Conservation (phyloP, 92 coral and sea anemone species). For the Anthopleura xanthogrammica region DNA sequence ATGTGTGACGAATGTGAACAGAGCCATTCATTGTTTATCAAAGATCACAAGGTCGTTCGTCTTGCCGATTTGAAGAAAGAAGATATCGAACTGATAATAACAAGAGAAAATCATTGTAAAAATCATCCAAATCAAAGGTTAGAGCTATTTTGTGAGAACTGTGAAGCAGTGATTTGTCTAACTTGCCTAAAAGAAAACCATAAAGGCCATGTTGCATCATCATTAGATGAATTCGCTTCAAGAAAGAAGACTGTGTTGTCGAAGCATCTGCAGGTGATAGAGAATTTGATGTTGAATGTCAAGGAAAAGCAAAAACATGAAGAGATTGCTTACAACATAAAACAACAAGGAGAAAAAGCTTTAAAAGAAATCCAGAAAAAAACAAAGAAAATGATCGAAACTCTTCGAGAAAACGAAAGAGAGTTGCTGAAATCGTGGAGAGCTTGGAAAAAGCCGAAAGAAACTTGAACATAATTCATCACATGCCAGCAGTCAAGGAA, state of each 20-base stretch:
- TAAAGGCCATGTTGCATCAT: not conserved
- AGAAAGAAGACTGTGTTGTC: not conserved
- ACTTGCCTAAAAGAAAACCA: not conserved
- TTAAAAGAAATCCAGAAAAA: not conserved
- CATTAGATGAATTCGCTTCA: not conserved
- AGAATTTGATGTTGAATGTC: not conserved
- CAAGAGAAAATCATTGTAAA: not conserved
- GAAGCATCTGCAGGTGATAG: not conserved
- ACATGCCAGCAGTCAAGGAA: not conserved
- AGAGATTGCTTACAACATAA: not conserved
- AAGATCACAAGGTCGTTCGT: not conserved
- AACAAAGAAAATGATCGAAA: not conserved
- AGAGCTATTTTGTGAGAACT: not conserved
- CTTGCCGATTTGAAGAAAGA: not conserved
- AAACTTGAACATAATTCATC: constrained; percentile 1
- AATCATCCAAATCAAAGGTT: constrained; percentile 1
- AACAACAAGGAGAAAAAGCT: constrained; percentile 1
- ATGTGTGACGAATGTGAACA: not conserved
- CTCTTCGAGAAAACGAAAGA: not conserved
- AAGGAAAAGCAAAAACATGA: not conserved
- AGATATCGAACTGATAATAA: not conserved
- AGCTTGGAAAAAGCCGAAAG: not conserved
- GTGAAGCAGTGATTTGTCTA: not conserved
- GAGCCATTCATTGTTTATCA: not conserved
- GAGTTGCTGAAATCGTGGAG: not conserved